Base-by-base conservation (phyloP, 2,888 invertebrate genomes). In the Schizaphis graminum region DNA sequence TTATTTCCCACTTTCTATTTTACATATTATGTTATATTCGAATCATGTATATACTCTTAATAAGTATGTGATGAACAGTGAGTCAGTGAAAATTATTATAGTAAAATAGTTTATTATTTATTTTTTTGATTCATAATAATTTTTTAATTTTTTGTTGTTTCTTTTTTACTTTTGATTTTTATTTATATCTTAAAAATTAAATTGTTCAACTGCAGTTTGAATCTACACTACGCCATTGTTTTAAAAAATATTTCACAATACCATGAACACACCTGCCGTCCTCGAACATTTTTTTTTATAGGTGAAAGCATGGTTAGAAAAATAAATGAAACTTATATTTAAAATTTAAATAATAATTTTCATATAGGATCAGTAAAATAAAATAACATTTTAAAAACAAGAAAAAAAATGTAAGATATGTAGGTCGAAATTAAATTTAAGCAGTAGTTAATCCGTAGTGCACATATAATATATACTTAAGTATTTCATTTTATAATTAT, bases 211-310 rank as follows among this genome's bases (percentile, higher is more conserved):
- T n/a, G 67, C n/a, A 61, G 61, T 61, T 28, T 7, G 28, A 56
- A 24, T 57, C 21, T 47, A 53, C 53, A 41, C 89, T 41, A 47
- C 13, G 26, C 41, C 41, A 91, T 84, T 91, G 53, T 84, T 7
- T 84, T 41, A 41, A 77, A 35, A 91, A 53, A 53, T 91, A 91
- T 91, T 91, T 91, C 77, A 53, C 41, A 91, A 91, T 16, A 84
- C 28, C 26, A 49, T 84, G 84, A 84, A 53, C 91, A 49, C 67
- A 90, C 47, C 47, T 90, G 49, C 53, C 28, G 41, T 91, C 77
- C 53, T 91, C 77, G 41, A 49, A 67, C 11, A 53, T 41, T 41
- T 53, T 91, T 91, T 67, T 91, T 49, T 53, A 91, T 41, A 21
- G 24, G 53, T 91, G 77, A 91, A 91, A 91, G 67, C 61, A 90